Evolutionary conservation across 2,797 vertebrate species (phyloP), one percentile per base, ranked within the genome.

Genomic region (Spinibarbus caldwelli): DNA sequence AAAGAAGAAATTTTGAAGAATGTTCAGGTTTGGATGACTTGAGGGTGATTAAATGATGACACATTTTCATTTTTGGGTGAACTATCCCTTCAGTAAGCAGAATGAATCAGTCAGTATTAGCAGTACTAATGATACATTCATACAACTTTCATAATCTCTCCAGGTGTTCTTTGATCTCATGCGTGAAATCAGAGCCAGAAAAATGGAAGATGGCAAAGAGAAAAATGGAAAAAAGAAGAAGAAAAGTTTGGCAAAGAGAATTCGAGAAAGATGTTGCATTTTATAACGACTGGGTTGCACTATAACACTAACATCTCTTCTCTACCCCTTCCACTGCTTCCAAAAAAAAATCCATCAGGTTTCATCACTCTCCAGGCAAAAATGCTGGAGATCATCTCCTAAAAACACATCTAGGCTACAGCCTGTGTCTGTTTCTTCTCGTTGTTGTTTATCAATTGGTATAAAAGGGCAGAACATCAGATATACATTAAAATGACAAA

Each of bases 101-200:
- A 68, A 26, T 26, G 0, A 52, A 45, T 45, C 17, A 11, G 21
- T 77, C 31, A 6, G 34, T 26, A 19, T 59, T 59, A 43, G 62
- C 38, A 41, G 7, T 31, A 66, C 11, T 75, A 62, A 23, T 67
- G 34, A 57, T n/a, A n/a, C n/a, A n/a, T 57, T 68, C 41, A 78
- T 70, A 75, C 26, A 29, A 43, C 52, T 29, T 71, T 5, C 59
- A 38, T 43, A 6, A 54, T 85, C 21, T 62, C 41, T 87, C 6
- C 90, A 97, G 97, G 96, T 97, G 79, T 97, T 97, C 93, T 97
- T 97, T 83, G 96, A 97, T 90, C 95, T 97, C 89, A 97, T 97
- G 97, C 94, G 97, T 92, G 96, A 97, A 94, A 96, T 97, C 88
- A 94, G 96, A 93, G 96, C 97, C 89, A 95, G 96, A 91, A 97